These are phyloP conservation scores for Aplocera efformata DNA, from an alignment of 2,888 invertebrate genomes.

Conservation along the genomic window DNA sequence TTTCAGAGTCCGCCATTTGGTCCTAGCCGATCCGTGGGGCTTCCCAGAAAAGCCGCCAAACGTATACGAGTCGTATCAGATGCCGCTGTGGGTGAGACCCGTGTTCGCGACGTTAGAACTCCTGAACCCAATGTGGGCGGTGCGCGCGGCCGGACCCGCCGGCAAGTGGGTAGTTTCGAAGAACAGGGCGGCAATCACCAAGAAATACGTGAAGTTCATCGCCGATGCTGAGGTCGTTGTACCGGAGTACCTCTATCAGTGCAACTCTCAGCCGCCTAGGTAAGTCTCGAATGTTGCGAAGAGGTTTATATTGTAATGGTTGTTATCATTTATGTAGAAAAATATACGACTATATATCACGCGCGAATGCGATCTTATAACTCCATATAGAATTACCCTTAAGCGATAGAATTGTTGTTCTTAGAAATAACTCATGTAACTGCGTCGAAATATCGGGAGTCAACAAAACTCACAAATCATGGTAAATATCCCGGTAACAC, in stretches of 20 bases:
- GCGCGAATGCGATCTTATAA: too few species aligned
- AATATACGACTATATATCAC: too few species aligned
- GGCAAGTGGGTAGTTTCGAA: constrained; percentile 93
- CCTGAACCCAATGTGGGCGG: constrained; percentile 94
- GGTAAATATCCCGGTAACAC: too few species aligned
- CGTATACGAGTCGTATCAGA: constrained; percentile 77
- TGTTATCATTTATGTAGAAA: too few species aligned
- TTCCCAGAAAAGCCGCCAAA: constrained; percentile 85
- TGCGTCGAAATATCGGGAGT: too few species aligned
- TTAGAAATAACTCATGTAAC: too few species aligned
- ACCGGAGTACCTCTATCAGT: constrained; percentile 96
- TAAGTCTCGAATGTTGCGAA: too few species aligned
- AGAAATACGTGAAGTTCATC: constrained; percentile 86
- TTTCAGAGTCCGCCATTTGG: constrained; percentile 92
- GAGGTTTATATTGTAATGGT: too few species aligned
- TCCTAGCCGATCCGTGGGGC: constrained; percentile 97
- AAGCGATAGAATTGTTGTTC: too few species aligned
- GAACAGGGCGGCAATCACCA: constrained; percentile 92
- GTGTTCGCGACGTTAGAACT: constrained; percentile 89
- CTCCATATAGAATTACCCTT: too few species aligned
- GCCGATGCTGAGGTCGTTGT: constrained; percentile 86
- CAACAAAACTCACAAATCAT: too few species aligned
- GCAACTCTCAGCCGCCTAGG: constrained; percentile 95
- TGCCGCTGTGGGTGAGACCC: constrained; percentile 92
- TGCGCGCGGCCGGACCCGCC: constrained; percentile 92